Evolutionary conservation across 2,888 invertebrate species (phyloP).

Genomic region (Cryptus viduatorius): DNA sequence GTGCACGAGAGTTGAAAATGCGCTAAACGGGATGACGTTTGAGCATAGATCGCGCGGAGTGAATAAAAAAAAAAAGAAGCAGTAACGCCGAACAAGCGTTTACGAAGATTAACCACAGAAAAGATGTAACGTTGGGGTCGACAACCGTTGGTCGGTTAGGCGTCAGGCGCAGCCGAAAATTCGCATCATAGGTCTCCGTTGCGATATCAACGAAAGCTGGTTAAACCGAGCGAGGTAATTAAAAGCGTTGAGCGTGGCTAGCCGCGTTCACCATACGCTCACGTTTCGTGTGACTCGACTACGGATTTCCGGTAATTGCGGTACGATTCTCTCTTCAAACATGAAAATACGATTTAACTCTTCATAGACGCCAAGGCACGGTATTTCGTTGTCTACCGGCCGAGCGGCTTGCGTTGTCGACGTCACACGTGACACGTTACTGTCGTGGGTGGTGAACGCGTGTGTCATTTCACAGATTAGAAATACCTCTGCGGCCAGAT

Average conservation of each 20-base stretch:
- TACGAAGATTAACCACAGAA: neutral
- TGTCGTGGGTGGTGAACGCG: neutral
- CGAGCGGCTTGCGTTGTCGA: neutral
- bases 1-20: too few relatives aligned
- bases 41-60: too few relatives aligned
- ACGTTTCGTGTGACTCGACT: slow-evolving; percentile 44
- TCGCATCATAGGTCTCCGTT: neutral
- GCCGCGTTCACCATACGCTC: slow-evolving; percentile 6
- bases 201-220: slow-evolving; percentile 12
- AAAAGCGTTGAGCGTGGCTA: slow-evolving; percentile 17
- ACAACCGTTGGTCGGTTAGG: neutral
- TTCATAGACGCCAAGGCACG: neutral
- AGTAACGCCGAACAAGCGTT: neutral
- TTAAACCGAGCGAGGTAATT: slow-evolving; percentile 29
- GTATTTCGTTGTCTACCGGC: neutral
- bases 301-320: slow-evolving; percentile 43
- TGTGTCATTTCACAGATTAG: neutral
- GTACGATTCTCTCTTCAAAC: slow-evolving; percentile 34
- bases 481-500: neutral
- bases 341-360: slow-evolving; percentile 41
- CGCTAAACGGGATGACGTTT: too few relatives aligned
- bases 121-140: neutral
- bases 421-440: neutral
- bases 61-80: neutral
- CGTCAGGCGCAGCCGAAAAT: neutral